Evolutionary conservation across 2,797 vertebrate genomes (phyloP), one percentile per base, ranked within the genome.

Genomic region (Bufotes viridis): DNA sequence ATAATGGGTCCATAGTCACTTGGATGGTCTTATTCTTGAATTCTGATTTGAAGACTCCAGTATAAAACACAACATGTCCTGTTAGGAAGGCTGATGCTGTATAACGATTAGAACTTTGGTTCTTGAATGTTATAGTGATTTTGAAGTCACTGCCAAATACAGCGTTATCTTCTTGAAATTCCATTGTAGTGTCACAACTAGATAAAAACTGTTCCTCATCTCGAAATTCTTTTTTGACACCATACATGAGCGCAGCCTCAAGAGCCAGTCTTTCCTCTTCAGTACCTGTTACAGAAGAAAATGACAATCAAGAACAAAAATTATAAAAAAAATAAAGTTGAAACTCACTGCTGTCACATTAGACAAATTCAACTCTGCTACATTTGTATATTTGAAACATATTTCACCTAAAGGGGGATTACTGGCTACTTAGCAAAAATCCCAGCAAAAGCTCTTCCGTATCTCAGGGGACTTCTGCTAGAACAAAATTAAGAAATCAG

Each of bases 31-130:
- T 92, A 15, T 96, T 96, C 93, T 97, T 94, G 93, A 99, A 96
- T 91, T 99, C 96, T 0, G 80, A 87, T 88, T 95, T 96, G 67
- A 92, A 63, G 81, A 99, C 97, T 7, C 98, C 98, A 0, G 98
- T 99, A 83, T 99, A 99, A 92, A 95, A 99, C 85, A 97, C 95
- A 90, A 98, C 94, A 29, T 91, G 97, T 82, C 97, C 97, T 0
- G 94, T 97, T 91, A 99, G 87, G 90, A 97, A 97, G 58, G 95
- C 85, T 0, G 93, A 92, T 60, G 94, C 88, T 0, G 93, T 96
- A 87, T 97, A 97, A 0, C 0, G 53, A 82, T 94, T 90, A 9
- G 76, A 42, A n/a, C 96, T 96, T 20, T 61, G 91, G 93, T 98
- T 99, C 84, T 90, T 92, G 89, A 98, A 96, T 91, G 94, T 95